Conservation (phyloP, 2,797 vertebrate species). For the Emydoidea blandingii region DNA sequence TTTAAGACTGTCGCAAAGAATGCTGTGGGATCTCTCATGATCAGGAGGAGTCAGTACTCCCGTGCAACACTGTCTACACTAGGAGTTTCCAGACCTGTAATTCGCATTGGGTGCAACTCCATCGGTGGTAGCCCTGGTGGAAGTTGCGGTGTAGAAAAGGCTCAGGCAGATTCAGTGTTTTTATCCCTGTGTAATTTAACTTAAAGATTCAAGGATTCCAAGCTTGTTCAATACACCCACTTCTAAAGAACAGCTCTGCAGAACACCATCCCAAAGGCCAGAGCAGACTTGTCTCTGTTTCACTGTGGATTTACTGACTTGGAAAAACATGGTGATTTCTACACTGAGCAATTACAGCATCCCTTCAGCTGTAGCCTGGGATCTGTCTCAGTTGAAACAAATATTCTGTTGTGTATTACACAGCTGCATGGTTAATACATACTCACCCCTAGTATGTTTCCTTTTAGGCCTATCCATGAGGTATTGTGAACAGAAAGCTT, state of each 20-base stretch:
- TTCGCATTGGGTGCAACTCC: background rate
- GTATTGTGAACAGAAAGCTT: too few species aligned
- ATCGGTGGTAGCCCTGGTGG: background rate
- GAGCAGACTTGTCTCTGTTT: background rate
- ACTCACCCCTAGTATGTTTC: background rate
- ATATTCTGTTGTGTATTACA: background rate
- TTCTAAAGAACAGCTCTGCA: background rate
- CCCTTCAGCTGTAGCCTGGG: background rate
- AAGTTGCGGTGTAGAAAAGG: background rate
- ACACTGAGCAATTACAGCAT: background rate
- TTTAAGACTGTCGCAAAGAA: background rate
- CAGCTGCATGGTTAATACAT: background rate
- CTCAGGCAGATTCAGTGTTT: background rate
- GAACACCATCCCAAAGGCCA: background rate
- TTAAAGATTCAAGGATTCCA: background rate
- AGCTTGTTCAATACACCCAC: background rate
- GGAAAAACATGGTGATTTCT: background rate
- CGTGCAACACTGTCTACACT: background rate
- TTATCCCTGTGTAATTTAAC: background rate
- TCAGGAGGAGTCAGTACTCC: background rate
- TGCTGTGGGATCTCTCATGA: background rate
- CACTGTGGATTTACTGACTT: background rate
- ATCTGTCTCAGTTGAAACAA: background rate
- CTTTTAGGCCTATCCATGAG: background rate
- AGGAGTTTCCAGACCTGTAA: background rate